Conservation (phyloP, 2,113 vertebrate species). For the Haemorhous mexicanus region DNA sequence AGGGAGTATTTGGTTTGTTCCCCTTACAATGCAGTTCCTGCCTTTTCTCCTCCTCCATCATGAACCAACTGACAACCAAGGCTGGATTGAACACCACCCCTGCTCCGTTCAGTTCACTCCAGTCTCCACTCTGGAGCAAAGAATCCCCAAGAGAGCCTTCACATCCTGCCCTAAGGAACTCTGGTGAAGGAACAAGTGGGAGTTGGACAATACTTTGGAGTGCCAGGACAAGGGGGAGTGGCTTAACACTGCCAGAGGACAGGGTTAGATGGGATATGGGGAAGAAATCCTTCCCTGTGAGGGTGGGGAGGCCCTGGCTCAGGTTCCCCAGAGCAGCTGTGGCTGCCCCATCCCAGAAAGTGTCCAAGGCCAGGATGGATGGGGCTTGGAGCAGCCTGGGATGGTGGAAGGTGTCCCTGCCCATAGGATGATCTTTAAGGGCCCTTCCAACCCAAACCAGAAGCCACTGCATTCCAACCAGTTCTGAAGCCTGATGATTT, state of each 20-base stretch:
- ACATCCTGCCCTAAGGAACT: not conserved
- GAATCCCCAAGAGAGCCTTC: not conserved
- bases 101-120: not conserved
- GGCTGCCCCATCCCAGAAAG: not conserved
- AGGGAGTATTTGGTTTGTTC: not conserved
- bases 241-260: not conserved
- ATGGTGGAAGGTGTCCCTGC: too few species aligned
- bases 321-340: not conserved
- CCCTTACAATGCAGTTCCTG: not conserved
- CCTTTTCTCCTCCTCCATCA: not conserved
- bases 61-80: rapidly evolving
- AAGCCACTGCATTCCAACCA: not conserved
- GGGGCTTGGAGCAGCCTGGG: not conserved
- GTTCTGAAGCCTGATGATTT: not conserved
- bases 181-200: not conserved
- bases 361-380: not conserved
- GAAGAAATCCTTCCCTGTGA: not conserved
- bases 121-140: rapidly evolving
- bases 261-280: not conserved
- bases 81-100: not conserved
- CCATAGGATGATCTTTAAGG: not conserved
- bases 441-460: not conserved
- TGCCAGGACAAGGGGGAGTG: not conserved
- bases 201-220: too few species aligned
- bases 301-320: not conserved